Evolutionary conservation across 2,113 vertebrate genomes (phyloP).

Genomic region (Nibea albiflora): DNA sequence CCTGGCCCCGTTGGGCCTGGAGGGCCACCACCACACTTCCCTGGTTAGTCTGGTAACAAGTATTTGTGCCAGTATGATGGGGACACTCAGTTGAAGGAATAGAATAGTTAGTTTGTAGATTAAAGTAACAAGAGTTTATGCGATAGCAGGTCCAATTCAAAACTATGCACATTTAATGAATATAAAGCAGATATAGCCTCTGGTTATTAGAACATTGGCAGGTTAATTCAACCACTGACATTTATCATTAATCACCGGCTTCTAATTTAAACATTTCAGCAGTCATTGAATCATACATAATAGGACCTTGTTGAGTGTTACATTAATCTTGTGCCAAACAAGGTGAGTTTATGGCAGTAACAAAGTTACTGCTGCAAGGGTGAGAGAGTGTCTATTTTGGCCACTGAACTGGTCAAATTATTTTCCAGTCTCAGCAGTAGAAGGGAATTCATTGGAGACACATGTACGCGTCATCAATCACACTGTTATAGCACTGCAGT

Average conservation of each 20-base stretch:
- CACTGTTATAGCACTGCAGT: not conserved
- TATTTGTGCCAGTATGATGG: not conserved
- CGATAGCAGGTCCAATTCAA: not conserved
- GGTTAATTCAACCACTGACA: not conserved
- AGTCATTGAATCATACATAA: not conserved
- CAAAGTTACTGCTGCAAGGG: too few species aligned
- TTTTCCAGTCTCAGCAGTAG: not conserved
- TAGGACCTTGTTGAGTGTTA: not conserved
- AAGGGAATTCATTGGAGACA: not conserved
- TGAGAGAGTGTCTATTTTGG: too few species aligned
- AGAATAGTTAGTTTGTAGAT: not conserved
- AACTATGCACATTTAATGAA: not conserved
- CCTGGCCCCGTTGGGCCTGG: constrained; percentile 94
- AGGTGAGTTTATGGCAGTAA: constrained; percentile 12
- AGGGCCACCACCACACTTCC: constrained; percentile 95
- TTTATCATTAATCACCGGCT: not conserved
- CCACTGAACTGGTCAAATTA: not conserved
- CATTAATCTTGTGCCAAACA: not conserved
- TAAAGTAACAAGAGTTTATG: not conserved
- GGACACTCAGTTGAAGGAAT: not conserved
- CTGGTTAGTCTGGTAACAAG: constrained; percentile 85
- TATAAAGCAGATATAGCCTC: too few species aligned
- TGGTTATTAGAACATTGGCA: not conserved
- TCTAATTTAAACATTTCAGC: not conserved
- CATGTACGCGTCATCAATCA: not conserved